Percentiles rank a stretch among this genome's conserved stretches.
These are phyloP conservation scores for Trachythela sp. DNA, from an alignment of 64 coral and sea anemone species.

Conservation along the genomic window DNA sequence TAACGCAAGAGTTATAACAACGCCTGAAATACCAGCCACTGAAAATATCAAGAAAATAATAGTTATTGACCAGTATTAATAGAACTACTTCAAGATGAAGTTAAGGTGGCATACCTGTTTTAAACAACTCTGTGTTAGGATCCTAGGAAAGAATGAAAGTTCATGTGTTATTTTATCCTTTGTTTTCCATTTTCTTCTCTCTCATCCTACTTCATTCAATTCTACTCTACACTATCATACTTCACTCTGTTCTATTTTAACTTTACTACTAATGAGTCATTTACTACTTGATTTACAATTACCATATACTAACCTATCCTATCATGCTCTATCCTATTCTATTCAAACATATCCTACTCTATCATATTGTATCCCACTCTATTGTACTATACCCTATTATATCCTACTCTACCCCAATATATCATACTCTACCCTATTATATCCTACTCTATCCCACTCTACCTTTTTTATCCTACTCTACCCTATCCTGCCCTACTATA, in stretches of 20 bases:
- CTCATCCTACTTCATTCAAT: neutral
- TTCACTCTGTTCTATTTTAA: no score
- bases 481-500: no score
- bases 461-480: no score
- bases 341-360: no score
- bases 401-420: neutral
- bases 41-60: neutral
- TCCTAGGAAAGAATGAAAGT: neutral
- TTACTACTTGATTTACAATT: no score
- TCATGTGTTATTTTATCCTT: neutral
- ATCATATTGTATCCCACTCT: no score
- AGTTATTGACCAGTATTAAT: neutral
- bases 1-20: slow-evolving; percentile 62
- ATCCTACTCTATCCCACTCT: no score
- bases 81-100: neutral
- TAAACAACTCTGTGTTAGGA: neutral
- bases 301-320: no score
- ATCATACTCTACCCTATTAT: neutral
- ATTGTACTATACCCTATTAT: no score
- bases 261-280: no score
- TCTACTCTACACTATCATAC: neutral
- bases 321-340: no score
- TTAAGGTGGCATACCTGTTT: neutral
- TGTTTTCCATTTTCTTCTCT: neutral
- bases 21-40: slow-evolving; percentile 69